Evolutionary conservation across 2,888 invertebrate genomes (phyloP).

Genomic region (Metacarcinus magister): DNA sequence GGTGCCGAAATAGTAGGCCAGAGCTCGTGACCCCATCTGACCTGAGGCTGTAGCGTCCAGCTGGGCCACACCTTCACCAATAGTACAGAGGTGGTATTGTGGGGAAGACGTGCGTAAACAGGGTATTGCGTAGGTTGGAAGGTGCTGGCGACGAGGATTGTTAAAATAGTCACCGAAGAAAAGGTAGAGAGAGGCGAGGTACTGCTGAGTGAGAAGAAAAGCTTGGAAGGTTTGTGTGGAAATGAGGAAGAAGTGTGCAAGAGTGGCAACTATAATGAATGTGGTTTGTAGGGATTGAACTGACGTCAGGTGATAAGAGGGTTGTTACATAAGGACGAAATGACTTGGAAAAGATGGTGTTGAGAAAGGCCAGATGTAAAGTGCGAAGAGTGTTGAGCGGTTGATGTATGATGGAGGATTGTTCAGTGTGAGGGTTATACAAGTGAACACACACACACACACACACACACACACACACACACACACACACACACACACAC

Average conservation of each 20-base stretch:
- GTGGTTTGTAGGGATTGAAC: neutral
- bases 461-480: constrained; percentile 51
- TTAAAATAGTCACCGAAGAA: neutral
- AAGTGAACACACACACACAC: neutral
- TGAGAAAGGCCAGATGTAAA: constrained; percentile 17
- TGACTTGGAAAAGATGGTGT: neutral
- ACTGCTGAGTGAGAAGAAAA: neutral
- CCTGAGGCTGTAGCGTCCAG: constrained; percentile 88
- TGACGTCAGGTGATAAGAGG: neutral
- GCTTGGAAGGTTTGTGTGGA: neutral
- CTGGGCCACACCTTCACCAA: constrained; percentile 87
- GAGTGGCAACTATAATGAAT: neutral
- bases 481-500: constrained; percentile 55
- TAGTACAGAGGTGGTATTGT: neutral
- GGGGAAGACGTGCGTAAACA: neutral
- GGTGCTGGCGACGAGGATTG: neutral
- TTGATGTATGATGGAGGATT: neutral
- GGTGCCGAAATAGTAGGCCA: constrained; percentile 88
- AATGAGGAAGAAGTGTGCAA: neutral
- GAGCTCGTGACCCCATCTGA: constrained; percentile 88
- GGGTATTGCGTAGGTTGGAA: neutral
- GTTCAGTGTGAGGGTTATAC: neutral
- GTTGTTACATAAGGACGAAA: neutral
- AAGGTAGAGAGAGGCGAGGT: neutral
- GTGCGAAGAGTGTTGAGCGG: neutral